Base-by-base conservation (phyloP, 2,113 vertebrate genomes). In the Donacobius atricapilla region DNA sequence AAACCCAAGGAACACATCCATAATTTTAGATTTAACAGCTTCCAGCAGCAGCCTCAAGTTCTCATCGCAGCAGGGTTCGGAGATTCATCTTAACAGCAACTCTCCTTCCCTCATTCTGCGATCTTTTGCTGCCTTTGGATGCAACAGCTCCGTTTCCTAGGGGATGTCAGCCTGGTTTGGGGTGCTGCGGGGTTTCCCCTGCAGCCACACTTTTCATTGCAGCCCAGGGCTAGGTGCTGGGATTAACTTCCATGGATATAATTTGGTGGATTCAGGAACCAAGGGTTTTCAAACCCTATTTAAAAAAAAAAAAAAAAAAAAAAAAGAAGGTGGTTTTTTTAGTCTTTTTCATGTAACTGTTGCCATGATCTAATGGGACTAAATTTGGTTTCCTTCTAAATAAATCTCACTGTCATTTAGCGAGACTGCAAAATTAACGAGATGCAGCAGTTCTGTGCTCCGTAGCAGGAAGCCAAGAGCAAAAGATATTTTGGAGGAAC, bases 351-450 rank as follows among this genome's bases (percentile, higher is more conserved):
- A 42, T 75, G 33, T 70, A 95, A 48, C 82, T 37, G 50, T 93
- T 96, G 73, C 77, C 84, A 88, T 28, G 16, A 94, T 92, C 86
- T 93, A 95, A 97, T 79, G 70, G 64, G 73, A 95, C 94, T 97
- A 95, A 96, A 97, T 97, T 97, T 97, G 90, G 83, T 91, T 85
- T 92, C 69, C 65, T 79, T 94, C 96, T 94, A 95, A 95, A 94
- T 90, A 97, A 96, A 90, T 84, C 81, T 94, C 91, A 48, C 78
- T 96, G 94, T 88, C 89, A 87, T 97, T 96, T 94, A 93, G 51
- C 14, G 3, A 89, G 65, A 80, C 82, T 85, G 71, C 83, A 93
- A 61, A 92, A 95, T 93, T 97, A 97, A 98, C 58, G 37, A 82
- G 90, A 96, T 93, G 87, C 95, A 97, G 93, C 97, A 97, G 89